phyloP scores from a whole-genome alignment of 2,888 invertebrate species.

The Melanostoma mellinum region DNA sequence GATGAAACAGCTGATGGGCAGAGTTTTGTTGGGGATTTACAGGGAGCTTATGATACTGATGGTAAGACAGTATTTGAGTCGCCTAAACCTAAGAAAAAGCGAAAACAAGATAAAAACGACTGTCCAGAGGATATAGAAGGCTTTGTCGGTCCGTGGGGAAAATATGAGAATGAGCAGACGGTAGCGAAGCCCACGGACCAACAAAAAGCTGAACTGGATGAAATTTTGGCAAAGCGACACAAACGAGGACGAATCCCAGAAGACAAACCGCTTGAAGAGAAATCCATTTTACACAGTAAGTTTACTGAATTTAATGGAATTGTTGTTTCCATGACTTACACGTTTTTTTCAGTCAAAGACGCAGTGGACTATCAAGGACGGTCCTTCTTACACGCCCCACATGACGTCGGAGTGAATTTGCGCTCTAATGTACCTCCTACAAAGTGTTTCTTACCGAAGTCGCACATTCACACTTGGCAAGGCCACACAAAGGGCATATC shows the following conservation, averaged over 20 bases:
- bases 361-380: conserved; percentile 98
- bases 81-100: conserved; percentile 87
- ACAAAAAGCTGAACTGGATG: conserved; percentile 96
- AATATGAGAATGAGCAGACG: conserved; percentile 93
- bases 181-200: conserved; percentile 96
- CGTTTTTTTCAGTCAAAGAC: conserved; percentile 89
- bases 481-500: conserved; percentile 99
- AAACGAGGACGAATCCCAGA: conserved; percentile 93
- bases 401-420: conserved; percentile 95
- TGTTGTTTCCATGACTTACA: too few species aligned
- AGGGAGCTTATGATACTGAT: conserved; percentile 88
- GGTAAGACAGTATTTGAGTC: conserved; percentile 96
- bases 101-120: conserved; percentile 94
- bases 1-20: conserved; percentile 84
- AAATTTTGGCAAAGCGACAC: conserved; percentile 94
- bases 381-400: conserved; percentile 95
- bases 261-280: conserved; percentile 96
- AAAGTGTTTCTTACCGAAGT: conserved; percentile 97
- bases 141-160: conserved; percentile 99
- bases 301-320: conserved; percentile 62
- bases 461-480: conserved; percentile 97
- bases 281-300: conserved; percentile 95
- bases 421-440: conserved; percentile 94
- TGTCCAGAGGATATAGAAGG: conserved; percentile 96
- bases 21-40: conserved; percentile 84